Evolutionary conservation across 2,113 vertebrate genomes (phyloP), one percentile per base, ranked within the genome.

Genomic region (Coracopsis vasa): DNA sequence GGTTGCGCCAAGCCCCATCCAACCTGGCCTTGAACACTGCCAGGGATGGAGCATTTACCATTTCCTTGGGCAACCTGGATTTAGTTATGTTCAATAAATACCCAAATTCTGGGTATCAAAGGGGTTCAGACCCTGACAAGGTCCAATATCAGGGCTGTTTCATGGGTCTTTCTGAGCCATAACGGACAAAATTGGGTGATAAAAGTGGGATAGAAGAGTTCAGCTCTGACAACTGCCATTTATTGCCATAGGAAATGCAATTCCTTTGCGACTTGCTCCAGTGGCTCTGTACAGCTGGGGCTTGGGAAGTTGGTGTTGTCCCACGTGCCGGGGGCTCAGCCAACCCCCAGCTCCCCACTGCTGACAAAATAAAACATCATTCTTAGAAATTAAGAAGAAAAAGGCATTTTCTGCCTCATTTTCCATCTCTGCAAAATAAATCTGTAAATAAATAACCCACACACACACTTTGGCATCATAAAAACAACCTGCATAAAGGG

Each of bases 111-210:
- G 58, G 64, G 39, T 1, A 2, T 35, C 3, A 1, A 28, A 62
- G 51, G 48, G 53, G 18, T 48, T 80, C 28, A 74, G 37, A 74
- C 5, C 21, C 35, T 2, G 1, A n/a, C 13, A 16, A 62, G 18
- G 17, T 39, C 7, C 24, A 28, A n/a, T 3, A 1, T 28, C 53
- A 39, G 47, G 20, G 28, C 28, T 33, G 24, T 4, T 35, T 7
- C 61, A 4, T 1, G 73, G 28, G n/a, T 19, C 3, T 1, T 19
- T 48, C 15, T 27, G 64, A n/a, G 35, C 21, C 5, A 3, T 44
- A 35, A 50, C 0, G 5, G 62, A 44, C 62, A 58, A 79, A 84
- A 12, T 2, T 0, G 2, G 24, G 60, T 1, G 3, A 5, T 12
- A 69, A 35, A 60, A 24, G 41, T 3, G 9, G 35, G 72, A 44